A percentile compares a stretch with the other conserved stretches of the same genome.
Evolutionary conservation across 2,888 invertebrate species (phyloP).

Genomic region (Troides oblongomaculatus): DNA sequence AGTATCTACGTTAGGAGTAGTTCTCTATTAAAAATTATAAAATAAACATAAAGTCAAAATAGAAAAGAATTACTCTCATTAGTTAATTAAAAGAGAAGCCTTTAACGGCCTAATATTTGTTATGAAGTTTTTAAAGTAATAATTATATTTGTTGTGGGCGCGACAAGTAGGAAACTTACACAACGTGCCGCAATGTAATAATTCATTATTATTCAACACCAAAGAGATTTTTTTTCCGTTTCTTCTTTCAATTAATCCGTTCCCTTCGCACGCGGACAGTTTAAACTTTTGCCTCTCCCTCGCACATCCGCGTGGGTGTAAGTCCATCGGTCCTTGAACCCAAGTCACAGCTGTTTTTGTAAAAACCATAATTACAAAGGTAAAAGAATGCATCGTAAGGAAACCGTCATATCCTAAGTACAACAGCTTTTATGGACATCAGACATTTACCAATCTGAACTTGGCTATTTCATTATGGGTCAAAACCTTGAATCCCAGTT

Average conservation of each 20-base stretch:
- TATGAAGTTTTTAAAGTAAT: neutral
- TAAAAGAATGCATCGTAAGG: too few relatives aligned
- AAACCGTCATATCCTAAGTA: too few relatives aligned
- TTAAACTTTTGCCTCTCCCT: conserved; percentile 43
- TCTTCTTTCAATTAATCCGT: conserved; percentile 42
- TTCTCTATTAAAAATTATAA: too few relatives aligned
- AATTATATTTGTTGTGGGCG: neutral
- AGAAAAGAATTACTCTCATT: too few relatives aligned
- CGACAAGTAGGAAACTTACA: neutral
- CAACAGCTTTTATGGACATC: too few relatives aligned
- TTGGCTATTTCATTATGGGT: too few relatives aligned
- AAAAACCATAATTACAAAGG: conserved; percentile 42
- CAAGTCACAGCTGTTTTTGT: conserved; percentile 60
- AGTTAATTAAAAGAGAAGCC: neutral
- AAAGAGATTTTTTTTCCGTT: conserved; percentile 44
- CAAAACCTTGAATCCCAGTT: too few relatives aligned
- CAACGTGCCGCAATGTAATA: conserved; percentile 29
- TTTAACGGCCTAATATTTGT: neutral
- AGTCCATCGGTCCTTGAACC: conserved; percentile 58
- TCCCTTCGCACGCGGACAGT: conserved; percentile 36
- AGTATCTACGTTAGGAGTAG: too few relatives aligned
- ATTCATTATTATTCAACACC: conserved; percentile 52
- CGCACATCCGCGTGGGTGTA: conserved; percentile 49
- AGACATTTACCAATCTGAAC: too few relatives aligned
- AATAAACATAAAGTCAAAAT: too few relatives aligned